Evolutionary conservation across 2,797 vertebrate species (phyloP).

Genomic region (Sebastes minor): DNA sequence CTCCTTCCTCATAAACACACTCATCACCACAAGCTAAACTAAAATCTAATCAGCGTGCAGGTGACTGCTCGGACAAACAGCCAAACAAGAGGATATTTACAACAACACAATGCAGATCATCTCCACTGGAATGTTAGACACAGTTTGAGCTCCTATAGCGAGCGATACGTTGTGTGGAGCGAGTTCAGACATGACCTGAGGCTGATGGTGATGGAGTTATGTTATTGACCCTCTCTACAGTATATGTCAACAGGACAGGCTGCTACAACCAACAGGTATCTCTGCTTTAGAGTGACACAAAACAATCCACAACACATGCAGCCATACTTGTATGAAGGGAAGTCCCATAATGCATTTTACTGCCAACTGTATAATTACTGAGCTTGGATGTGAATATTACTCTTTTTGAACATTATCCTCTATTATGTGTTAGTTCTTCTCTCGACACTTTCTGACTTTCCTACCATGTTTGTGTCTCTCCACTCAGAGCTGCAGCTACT

Average conservation of each 20-base stretch:
- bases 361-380: neutral
- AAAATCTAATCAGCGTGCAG: conserved; percentile 45
- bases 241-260: neutral
- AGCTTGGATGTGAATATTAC: neutral
- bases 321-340: neutral
- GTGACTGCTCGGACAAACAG: conserved; percentile 14
- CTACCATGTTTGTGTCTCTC: neutral
- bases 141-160: neutral
- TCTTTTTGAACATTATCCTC: too few relatives aligned
- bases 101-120: neutral
- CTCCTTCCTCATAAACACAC: conserved; percentile 8
- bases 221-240: neutral
- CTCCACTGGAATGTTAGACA: conserved; percentile 16
- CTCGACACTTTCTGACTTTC: neutral
- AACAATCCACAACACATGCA: neutral
- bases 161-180: neutral
- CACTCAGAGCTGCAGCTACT: neutral
- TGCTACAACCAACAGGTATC: neutral
- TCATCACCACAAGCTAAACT: conserved; percentile 26
- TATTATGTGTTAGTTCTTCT: too few relatives aligned
- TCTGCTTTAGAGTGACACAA: neutral
- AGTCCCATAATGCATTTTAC: neutral
- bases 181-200: conserved; percentile 29
- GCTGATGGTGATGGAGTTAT: neutral
- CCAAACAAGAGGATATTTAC: conserved; percentile 5